Base-by-base conservation (phyloP, 2,888 invertebrate genomes). In the Hemicrepidius hirtus region DNA sequence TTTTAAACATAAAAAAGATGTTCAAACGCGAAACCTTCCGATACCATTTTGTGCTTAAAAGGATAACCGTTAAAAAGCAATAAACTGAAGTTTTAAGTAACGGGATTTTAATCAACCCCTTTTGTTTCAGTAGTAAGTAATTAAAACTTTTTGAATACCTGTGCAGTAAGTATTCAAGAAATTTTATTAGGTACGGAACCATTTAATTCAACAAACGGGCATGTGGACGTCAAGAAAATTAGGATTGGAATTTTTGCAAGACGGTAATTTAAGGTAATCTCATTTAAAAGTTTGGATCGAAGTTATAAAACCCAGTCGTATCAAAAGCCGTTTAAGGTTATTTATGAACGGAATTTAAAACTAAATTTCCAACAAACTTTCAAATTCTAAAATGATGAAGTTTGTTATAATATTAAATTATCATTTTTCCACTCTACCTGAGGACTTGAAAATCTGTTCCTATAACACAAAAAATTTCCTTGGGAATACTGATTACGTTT, bases 101-200 rank as follows among this genome's bases (percentile, higher is more conserved):
- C 46, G 24, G 46, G 24, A 28, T 63, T 63, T 63, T 63, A 63
- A 63, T 63, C 46, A 63, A 35, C 18, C 18, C 41, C 60, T 46
- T 32, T 41, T 46, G 3, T 21, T 35, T 20, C 28, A 57, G 12
- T 40, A 24, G 44, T 60, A 60, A 60, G 35, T 24, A 67, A 67
- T 67, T 67, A 67, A 67, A 67, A 67, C 44, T 67, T 67, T 59
- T 35, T 18, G 40, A 40, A 66, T 66, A 50, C 40, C 64, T 65
- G 50, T 53, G 37, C 35, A 12, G 55, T 55, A 60, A 37, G 46
- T 46, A 63, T 46, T 32, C 21, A 65, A 65, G 20, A n/a, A 40
- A 37, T 65, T 16, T 10, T 41, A 32, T 46, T 16, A 46, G n/a
- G 10, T 32, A 18, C 9, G 46, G 20, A 63, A 46, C 32, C 1